Base-by-base conservation (phyloP, 1,140 invertebrate species). In the Oryctes rhinoceros region DNA sequence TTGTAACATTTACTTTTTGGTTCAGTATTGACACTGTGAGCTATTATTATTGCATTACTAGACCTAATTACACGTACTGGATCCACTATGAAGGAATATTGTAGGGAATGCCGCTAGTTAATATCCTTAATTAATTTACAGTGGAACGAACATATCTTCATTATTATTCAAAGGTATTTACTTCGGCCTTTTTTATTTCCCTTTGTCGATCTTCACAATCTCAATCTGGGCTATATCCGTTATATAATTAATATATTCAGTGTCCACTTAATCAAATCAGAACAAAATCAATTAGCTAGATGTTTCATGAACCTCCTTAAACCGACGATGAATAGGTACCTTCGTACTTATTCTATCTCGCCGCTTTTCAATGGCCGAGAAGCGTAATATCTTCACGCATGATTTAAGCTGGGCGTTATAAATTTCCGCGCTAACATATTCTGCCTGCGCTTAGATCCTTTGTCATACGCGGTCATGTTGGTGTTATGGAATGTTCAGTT, bases 401-500 rank as follows among this genome's bases (percentile, higher is more conserved):
- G 65, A 71, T 71, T 71, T 71, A 71, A 71, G 13, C 20, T 71
- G 65, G 65, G 65, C 65, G 65, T 71, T 71, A 35, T 71, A 71
- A 71, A 71, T 71, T 71, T 71, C 24, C 30, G 13, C 20, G 65
- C 24, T 71, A 30, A 35, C 65, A 37, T 37, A 37, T 24, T 37
- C 65, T 71, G 35, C 24, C 65, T 71, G 65, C 24, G 37, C 24
- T 71, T 71, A 71, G 65, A 71, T 71, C 65, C 65, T 71, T 71
- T 71, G 65, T 71, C 65, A 71, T 71, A 35, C 7, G 65, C 5
- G 1, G 65, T 24, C 1, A 18, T 71, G 65, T 71, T 71, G 65
- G 65, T 71, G 65, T 71, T 71, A 71, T 24, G 65, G 65, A 71
- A 71, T 71, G 65, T 71, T 71, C 24, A 71, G 24, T 71, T 71